Evolutionary conservation across 2,797 vertebrate species (phyloP).

Genomic region (Schizopygopsis malacanthus): DNA sequence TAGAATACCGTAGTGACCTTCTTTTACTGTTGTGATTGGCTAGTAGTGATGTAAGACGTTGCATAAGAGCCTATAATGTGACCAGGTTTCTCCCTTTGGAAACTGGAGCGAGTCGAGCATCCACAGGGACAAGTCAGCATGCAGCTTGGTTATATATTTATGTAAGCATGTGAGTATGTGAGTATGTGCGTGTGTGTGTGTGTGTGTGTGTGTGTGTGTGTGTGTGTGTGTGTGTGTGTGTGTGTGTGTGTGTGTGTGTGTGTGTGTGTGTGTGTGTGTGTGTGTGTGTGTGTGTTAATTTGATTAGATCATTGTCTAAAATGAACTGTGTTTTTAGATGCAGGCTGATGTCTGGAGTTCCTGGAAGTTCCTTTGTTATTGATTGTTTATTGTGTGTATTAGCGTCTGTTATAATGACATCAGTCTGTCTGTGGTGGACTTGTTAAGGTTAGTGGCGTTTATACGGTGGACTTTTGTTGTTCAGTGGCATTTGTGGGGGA

Average conservation of each 20-base stretch:
- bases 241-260: background rate
- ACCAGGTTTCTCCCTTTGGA: slow-evolving; percentile 21
- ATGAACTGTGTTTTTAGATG: background rate
- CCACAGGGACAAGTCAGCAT: background rate
- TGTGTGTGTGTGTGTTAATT: background rate
- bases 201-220: background rate
- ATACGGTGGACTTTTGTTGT: background rate
- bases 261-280: background rate
- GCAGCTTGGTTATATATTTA: background rate
- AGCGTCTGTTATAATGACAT: background rate
- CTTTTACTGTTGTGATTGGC: slow-evolving; percentile 59
- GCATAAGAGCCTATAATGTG: slow-evolving; percentile 46
- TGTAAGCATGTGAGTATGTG: background rate
- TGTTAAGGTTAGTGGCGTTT: background rate
- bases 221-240: slow-evolving; percentile 6
- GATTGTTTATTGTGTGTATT: background rate
- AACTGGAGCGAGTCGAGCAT: slow-evolving; percentile 27
- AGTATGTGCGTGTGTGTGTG: background rate
- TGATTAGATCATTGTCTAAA: background rate
- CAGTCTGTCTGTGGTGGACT: background rate
- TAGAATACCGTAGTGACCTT: slow-evolving; percentile 64
- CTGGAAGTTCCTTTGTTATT: background rate
- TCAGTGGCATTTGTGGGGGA: background rate
- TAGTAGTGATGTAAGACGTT: slow-evolving; percentile 54
- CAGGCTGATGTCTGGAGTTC: background rate